Evolutionary conservation across 2,888 invertebrate species (phyloP).

Genomic region (Nomada ferruginata): DNA sequence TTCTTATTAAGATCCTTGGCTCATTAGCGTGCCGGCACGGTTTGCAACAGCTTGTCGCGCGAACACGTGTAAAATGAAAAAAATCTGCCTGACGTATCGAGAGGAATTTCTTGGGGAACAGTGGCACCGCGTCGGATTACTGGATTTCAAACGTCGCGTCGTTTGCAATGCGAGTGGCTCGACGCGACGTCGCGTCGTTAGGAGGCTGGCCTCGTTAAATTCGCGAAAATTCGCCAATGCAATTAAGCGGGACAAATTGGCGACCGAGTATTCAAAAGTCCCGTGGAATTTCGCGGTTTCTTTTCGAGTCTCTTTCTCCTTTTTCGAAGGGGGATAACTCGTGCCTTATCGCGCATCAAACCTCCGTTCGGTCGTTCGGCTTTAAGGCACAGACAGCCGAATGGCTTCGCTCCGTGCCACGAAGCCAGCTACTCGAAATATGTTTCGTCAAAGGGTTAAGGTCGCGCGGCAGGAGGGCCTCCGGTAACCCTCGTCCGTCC

Average conservation of each 20-base stretch:
- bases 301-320: background rate
- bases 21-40: slow-evolving; percentile 37
- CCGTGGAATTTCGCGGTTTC: background rate
- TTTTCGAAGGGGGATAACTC: background rate
- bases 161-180: slow-evolving; percentile 11
- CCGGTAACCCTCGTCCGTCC: slow-evolving; percentile 9
- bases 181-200: slow-evolving; percentile 4
- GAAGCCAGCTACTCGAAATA: slow-evolving; percentile 49
- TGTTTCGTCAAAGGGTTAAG: slow-evolving; percentile 64
- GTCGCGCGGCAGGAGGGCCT: slow-evolving; percentile 46
- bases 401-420: slow-evolving; percentile 10
- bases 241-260: slow-evolving; percentile 41
- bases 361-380: slow-evolving; percentile 40
- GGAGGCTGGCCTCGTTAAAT: slow-evolving; percentile 8
- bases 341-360: slow-evolving; percentile 36
- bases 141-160: slow-evolving; percentile 5
- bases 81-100: background rate
- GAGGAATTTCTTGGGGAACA: background rate
- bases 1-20: slow-evolving; percentile 38
- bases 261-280: background rate
- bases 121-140: background rate
- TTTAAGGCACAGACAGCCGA: slow-evolving; percentile 49
- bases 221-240: slow-evolving; percentile 5
- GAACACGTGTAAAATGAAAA: slow-evolving; percentile 12
- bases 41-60: slow-evolving; percentile 23